A percentile compares a stretch with the other conserved stretches of the same genome.
Evolutionary conservation across 2,113 vertebrate genomes (phyloP).

Genomic region (Dromaius novaehollandiae): DNA sequence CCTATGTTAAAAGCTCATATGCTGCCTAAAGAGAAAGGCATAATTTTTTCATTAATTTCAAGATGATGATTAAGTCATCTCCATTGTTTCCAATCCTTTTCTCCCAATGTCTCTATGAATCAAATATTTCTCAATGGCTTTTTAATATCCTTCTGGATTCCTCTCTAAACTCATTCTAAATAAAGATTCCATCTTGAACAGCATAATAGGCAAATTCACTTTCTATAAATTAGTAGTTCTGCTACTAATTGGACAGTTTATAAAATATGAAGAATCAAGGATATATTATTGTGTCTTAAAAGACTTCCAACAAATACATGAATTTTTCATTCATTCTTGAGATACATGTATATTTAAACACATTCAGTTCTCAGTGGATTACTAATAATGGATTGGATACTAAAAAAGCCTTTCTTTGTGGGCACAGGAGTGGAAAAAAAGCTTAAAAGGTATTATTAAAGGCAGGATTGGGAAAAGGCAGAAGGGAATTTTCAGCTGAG

Average conservation of each 20-base stretch:
- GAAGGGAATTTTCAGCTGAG: neutral
- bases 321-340: constrained; percentile 59
- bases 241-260: constrained; percentile 22
- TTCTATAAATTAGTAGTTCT: constrained; percentile 40
- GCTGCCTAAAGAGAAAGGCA: neutral
- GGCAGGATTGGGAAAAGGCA: neutral
- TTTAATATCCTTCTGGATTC: constrained; percentile 17
- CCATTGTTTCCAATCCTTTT: neutral
- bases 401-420: neutral
- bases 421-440: neutral
- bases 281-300: constrained; percentile 42
- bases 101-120: constrained; percentile 43
- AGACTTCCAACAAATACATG: constrained; percentile 52
- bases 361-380: neutral
- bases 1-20: constrained; percentile 24
- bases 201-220: constrained; percentile 38
- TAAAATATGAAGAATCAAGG: constrained; percentile 31
- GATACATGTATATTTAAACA: constrained; percentile 10
- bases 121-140: constrained; percentile 46
- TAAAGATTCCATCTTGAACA: constrained; percentile 36
- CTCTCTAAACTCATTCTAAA: constrained; percentile 36
- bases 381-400: neutral
- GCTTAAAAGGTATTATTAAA: neutral
- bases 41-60: constrained; percentile 41
- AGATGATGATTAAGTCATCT: constrained; percentile 22